Conservation (phyloP, 2,888 invertebrate genomes). For the Globia sparganii region DNA sequence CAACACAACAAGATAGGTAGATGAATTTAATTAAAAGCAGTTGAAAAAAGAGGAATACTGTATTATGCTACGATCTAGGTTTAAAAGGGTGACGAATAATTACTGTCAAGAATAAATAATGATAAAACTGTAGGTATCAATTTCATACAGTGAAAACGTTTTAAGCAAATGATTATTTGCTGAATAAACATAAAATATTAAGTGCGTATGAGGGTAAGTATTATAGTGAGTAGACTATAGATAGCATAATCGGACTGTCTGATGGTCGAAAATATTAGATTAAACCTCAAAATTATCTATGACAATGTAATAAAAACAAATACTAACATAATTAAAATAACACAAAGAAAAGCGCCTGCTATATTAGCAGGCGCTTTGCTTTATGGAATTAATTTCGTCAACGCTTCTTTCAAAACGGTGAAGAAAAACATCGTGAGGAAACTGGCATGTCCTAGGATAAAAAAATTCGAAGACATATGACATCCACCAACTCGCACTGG, state of each 20-base stretch:
- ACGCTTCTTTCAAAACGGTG: no score
- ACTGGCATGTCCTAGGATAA: no score
- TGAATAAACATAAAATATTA: constrained; percentile 15
- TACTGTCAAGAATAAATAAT: constrained; percentile 9
- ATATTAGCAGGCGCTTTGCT: no score
- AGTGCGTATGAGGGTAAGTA: not conserved
- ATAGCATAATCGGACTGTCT: not conserved
- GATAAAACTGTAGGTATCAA: constrained; percentile 23
- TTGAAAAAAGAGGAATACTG: not conserved
- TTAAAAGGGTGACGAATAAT: constrained; percentile 25
- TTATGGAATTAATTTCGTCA: no score
- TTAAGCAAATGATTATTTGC: constrained; percentile 18
- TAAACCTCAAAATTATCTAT: not conserved
- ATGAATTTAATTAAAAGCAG: not conserved
- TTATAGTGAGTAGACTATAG: no score
- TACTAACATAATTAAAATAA: not conserved
- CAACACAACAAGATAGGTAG: not conserved
- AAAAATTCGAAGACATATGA: no score
- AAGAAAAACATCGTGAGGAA: no score
- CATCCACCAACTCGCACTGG: no score
- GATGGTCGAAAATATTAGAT: not conserved
- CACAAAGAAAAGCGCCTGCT: no score
- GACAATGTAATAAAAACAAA: not conserved
- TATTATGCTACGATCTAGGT: constrained; percentile 5
- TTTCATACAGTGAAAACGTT: constrained; percentile 33